Base-by-base conservation (phyloP, 2,888 invertebrate genomes). In the Metallyticus violacea region DNA sequence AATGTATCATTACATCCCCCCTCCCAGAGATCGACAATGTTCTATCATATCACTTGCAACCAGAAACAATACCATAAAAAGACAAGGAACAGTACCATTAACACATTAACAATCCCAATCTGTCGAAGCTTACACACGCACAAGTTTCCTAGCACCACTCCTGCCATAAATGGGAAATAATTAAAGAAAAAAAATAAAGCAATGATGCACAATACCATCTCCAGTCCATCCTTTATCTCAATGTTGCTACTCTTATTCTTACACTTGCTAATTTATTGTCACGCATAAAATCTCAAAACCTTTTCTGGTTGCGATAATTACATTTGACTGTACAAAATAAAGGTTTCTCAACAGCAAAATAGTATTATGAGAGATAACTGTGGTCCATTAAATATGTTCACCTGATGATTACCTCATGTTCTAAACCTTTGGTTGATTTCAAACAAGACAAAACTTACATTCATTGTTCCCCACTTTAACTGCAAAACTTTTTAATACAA, bases 241-340 rank as follows among this genome's bases (percentile, higher is more conserved):
- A 4, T 62, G 40, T 62, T 62, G 40, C 40, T 62, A 15, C 22
- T 7, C 40, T 62, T 62, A 62, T 62, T 62, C 40, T 62, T 62
- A 62, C 40, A 62, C 40, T 82, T 27, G 22, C 27, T 22, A 26
- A 85, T 85, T 85, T 85, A 85, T 85, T 85, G 85, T 85, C 85
- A 80, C 79, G 80, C 62, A 85, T 85, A 80, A 85, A 85, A 85
- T 80, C 80, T 85, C 30, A 28, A 82, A 82, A 76, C 62, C 4
- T 26, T 82, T n/a, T 76, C 76, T 76, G 76, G 26, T 82, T 82
- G 82, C 27, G 76, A 76, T 26, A 62, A 82, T 82, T 82, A 82
- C 82, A 62, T 62, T 9, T 62, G 40, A 62, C 40, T 82, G 40
- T 76, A 82, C 82, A 82, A 82, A 82, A 82, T 82, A 82, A 76